These are phyloP conservation scores for Chrysochloris asiatica DNA, from an alignment of 2,113 vertebrate genomes.

Conservation along the genomic window DNA sequence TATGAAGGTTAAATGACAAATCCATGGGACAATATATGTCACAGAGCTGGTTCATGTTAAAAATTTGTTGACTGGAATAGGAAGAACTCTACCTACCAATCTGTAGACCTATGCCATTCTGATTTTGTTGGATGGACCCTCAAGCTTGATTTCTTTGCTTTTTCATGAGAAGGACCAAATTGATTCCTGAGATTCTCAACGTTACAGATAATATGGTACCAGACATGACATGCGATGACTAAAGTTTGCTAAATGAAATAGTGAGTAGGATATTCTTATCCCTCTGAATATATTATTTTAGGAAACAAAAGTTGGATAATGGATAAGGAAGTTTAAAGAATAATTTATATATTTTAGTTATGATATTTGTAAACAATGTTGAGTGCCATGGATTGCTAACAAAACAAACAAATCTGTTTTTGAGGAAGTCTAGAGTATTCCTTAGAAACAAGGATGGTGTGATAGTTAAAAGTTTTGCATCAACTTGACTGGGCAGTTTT, in stretches of 20 bases:
- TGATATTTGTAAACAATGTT: background rate
- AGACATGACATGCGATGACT: too few species aligned
- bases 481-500: too few species aligned
- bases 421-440: background rate
- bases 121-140: background rate
- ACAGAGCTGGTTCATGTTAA: background rate
- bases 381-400: background rate
- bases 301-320: background rate
- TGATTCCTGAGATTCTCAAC: background rate
- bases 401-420: background rate
- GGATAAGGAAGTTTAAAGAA: background rate
- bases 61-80: background rate
- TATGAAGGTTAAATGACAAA: background rate
- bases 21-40: background rate
- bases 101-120: background rate
- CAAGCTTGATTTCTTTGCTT: background rate
- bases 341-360: background rate
- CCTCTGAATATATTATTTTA: slow-evolving; percentile 1
- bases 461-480: too few species aligned
- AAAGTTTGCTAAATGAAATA: background rate
- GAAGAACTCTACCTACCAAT: background rate
- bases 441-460: background rate
- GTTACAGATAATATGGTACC: background rate
- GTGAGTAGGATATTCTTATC: background rate
- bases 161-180: background rate